Percentiles rank a stretch among this genome's conserved stretches.
These are phyloP conservation scores for Conchocele bisecta DNA, from an alignment of 2,888 invertebrate genomes.

Conservation along the genomic window DNA sequence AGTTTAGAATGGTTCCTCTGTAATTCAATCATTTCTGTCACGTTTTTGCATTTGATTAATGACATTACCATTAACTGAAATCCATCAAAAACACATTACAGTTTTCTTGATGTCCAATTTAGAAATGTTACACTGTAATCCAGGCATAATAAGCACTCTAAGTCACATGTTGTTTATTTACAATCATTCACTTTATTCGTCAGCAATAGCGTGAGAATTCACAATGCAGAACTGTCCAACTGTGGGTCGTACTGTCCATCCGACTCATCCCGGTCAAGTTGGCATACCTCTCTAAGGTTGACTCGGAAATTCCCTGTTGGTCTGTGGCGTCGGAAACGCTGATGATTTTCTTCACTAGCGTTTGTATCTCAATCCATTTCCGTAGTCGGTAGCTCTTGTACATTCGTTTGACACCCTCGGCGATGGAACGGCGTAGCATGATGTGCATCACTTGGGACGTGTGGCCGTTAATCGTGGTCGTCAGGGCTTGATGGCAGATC, in stretches of 20 bases:
- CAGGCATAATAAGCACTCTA: neutral
- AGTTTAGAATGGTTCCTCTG: too few species aligned
- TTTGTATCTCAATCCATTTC: constrained; percentile 47
- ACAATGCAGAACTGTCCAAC: constrained; percentile 44
- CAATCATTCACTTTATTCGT: neutral
- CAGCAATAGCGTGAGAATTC: constrained; percentile 32
- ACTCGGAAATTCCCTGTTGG: neutral
- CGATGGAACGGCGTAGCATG: constrained; percentile 37
- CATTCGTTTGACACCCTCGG: constrained; percentile 47
- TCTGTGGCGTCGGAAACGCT: neutral
- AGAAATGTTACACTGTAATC: too few species aligned
- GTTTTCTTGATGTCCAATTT: too few species aligned
- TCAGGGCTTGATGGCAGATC: constrained; percentile 19
- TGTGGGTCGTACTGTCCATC: constrained; percentile 22
- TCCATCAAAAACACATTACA: too few species aligned
- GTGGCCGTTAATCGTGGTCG: constrained; percentile 32
- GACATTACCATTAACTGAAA: too few species aligned
- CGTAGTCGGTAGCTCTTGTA: constrained; percentile 39
- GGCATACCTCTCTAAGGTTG: constrained; percentile 7
- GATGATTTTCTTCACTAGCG: constrained; percentile 25
- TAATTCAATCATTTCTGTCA: too few species aligned
- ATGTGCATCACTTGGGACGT: constrained; percentile 31
- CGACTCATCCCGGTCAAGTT: constrained; percentile 8
- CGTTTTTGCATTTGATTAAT: too few species aligned
- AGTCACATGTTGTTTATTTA: neutral